A percentile compares a stretch with the other conserved stretches of the same genome.
These are phyloP conservation scores for Lepidotrigona ventralis DNA, from an alignment of 1,140 invertebrate genomes.

Conservation along the genomic window DNA sequence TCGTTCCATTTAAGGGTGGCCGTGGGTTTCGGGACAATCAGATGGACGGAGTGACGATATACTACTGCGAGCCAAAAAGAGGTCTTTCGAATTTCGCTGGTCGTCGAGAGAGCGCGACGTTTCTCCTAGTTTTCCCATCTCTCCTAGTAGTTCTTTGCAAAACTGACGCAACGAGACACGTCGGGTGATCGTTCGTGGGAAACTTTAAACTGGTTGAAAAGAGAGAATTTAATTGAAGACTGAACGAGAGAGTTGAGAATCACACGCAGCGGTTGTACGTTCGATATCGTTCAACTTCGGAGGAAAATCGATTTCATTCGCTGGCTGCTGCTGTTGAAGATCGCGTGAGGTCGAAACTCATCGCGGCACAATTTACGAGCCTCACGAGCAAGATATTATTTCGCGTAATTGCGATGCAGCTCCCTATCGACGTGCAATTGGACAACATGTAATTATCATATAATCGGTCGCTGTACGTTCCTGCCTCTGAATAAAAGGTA, in stretches of 20 bases:
- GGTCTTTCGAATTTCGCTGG: neutral
- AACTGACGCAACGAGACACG: neutral
- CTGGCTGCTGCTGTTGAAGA: neutral
- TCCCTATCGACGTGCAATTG: neutral
- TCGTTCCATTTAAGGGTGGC: conserved; percentile 5
- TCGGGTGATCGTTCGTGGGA: no score
- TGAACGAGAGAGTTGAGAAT: neutral
- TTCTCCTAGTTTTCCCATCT: neutral
- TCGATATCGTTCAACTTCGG: neutral
- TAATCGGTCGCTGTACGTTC: neutral
- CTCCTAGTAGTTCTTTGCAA: neutral
- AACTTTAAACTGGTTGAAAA: neutral
- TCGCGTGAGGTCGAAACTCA: conserved; percentile 7
- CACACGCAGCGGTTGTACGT: neutral
- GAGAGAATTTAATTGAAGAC: neutral
- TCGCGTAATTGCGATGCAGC: neutral
- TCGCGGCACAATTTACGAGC: neutral
- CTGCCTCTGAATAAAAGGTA: conserved; percentile 17
- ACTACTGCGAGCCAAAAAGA: neutral
- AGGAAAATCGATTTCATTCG: neutral
- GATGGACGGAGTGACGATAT: neutral
- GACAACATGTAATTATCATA: conserved; percentile 14
- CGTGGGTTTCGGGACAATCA: neutral
- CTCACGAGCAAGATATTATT: conserved; percentile 39
- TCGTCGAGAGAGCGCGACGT: neutral